Base-by-base conservation (phyloP, 2,797 vertebrate genomes). In the Chromis chromis region DNA sequence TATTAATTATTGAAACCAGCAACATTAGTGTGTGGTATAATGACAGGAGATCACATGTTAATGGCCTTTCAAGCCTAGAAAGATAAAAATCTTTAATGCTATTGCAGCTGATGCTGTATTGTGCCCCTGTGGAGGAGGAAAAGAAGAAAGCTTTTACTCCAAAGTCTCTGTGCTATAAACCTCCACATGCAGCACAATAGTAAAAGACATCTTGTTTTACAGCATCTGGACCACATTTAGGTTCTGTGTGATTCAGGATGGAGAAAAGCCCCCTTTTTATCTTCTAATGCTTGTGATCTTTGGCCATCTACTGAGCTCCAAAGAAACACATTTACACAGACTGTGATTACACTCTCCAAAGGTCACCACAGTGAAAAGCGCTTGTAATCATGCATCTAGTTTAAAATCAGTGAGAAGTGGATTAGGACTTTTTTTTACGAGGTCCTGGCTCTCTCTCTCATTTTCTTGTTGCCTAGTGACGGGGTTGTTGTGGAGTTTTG, bases 381-480 rank as follows among this genome's bases (percentile, higher is more conserved):
- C 78, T 72, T 71, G 67, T 63, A 86, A 82, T 86, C 48, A 64
- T 72, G 61, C 64, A 76, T 75, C 70, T 63, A 14, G 65, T 76
- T 73, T 74, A 40, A 85, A 85, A 85, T 76, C 80, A 80, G 69
- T 6, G 7, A 65, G 70, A 70, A 77, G 74, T 83, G 60, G 77
- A 81, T 83, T 73, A 70, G 50, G 56, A 64, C 71, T 75, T 31
- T 65, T 79, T 81, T 64, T 31, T 31, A 67, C 70, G 40, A 76
- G 63, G 56, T 74, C 42, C 22, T 64, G 14, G 39, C 53, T 82
- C 57, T 31, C 24, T 19, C 19, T 48, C 42, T 77, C 28, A 33
- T 68, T 49, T 56, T 74, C 76, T 82, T 65, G 78, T 87, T 89
- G 82, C 86, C 85, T 48, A 76, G 79, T 74, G 65, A 86, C 49